Evolutionary conservation across 2,888 invertebrate genomes (phyloP).

Genomic region (Acronicta leporina): DNA sequence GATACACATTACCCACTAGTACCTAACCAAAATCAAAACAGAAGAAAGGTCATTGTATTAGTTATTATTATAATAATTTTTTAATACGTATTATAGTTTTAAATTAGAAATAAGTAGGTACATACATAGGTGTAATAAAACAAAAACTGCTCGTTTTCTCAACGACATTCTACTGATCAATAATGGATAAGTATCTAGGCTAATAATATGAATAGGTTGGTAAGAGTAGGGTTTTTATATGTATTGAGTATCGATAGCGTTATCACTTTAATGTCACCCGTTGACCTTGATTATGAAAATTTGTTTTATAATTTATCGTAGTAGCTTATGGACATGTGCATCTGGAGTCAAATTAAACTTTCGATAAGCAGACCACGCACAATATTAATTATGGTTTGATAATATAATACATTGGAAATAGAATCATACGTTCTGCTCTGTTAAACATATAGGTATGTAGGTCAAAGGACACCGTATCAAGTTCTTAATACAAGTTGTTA

Average conservation of each 20-base stretch:
- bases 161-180: constrained; percentile 18
- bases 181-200: constrained; percentile 12
- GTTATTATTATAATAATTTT: too few relatives aligned
- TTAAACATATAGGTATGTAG: too few relatives aligned
- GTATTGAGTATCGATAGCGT: constrained; percentile 25
- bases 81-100: too few relatives aligned
- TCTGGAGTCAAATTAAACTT: too few relatives aligned
- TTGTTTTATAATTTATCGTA: constrained; percentile 14
- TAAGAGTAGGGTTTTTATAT: too few relatives aligned
- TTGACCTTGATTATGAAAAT: constrained; percentile 19
- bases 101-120: too few relatives aligned
- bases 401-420: neutral
- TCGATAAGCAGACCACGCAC: too few relatives aligned
- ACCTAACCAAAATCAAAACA: constrained; percentile 12
- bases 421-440: too few relatives aligned
- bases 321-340: too few relatives aligned
- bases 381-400: too few relatives aligned
- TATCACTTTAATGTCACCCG: constrained; percentile 28
- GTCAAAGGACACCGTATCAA: constrained; percentile 9
- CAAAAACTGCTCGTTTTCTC: constrained; percentile 11
- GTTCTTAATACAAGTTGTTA: constrained; percentile 10
- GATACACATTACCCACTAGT: neutral
- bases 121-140: too few relatives aligned
- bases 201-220: too few relatives aligned
- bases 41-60: constrained; percentile 2